Conservation (phyloP, 1,140 invertebrate genomes). For the Lycorma delicatula region DNA sequence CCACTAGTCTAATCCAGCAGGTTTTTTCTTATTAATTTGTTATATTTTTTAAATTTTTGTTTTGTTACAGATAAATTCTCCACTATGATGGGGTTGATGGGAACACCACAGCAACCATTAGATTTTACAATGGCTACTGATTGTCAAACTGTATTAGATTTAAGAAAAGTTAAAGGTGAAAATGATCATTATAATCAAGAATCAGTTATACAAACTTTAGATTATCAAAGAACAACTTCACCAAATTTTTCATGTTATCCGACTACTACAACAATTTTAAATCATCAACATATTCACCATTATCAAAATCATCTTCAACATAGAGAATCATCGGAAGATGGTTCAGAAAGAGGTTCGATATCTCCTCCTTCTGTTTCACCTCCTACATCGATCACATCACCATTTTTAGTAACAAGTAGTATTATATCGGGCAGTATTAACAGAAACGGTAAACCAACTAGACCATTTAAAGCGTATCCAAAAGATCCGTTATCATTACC, state of each 20-base stretch:
- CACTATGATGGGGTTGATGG: too few species aligned
- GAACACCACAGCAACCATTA: too few species aligned
- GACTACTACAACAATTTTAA: neutral
- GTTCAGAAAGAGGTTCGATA: neutral
- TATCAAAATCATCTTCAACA: neutral
- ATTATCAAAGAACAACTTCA: neutral
- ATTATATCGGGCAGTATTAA: neutral
- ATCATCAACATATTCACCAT: too few species aligned
- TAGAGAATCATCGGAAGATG: neutral
- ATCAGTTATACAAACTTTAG: neutral
- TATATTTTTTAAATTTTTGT: too few species aligned
- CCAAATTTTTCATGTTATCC: neutral
- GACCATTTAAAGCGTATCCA: conserved; percentile 64
- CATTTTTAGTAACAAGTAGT: neutral
- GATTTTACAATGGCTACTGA: too few species aligned
- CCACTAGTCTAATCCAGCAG: too few species aligned
- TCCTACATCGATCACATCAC: neutral
- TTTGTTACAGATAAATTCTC: too few species aligned
- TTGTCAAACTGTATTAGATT: neutral
- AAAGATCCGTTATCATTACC: conserved; percentile 53
- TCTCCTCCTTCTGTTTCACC: neutral
- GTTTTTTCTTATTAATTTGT: too few species aligned
- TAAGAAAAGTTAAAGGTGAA: neutral
- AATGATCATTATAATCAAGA: neutral
- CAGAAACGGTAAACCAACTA: conserved; percentile 36